Percentiles rank a stretch among this genome's conserved stretches.
Evolutionary conservation across 2,888 invertebrate species (phyloP).

Genomic region (Sphaeridia pumilis): DNA sequence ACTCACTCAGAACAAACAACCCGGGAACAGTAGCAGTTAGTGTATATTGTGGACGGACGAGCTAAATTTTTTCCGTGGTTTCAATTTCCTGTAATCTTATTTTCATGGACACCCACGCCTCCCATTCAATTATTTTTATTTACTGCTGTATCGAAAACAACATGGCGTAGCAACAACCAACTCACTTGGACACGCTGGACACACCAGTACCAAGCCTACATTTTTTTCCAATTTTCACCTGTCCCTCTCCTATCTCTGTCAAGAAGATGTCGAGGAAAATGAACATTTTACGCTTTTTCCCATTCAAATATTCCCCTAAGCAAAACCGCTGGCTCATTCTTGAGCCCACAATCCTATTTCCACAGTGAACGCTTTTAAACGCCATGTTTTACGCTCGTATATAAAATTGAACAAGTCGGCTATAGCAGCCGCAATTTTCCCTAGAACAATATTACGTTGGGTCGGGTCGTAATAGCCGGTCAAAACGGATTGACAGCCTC

Average conservation of each 20-base stretch:
- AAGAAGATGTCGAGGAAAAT: slow-evolving; percentile 2
- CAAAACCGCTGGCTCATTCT: neutral
- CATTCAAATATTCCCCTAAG: neutral
- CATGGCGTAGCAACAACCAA: neutral
- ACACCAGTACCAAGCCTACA: neutral
- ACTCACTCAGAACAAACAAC: no score
- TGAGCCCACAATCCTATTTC: no score
- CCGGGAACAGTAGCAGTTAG: neutral
- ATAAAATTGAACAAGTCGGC: no score
- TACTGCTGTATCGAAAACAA: neutral
- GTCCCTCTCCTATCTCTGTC: slow-evolving; percentile 1
- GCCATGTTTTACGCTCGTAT: no score
- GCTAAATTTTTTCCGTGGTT: neutral
- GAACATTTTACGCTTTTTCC: slow-evolving; percentile 2
- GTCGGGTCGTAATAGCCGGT: no score
- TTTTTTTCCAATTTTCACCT: slow-evolving; percentile 2
- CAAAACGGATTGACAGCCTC: no score
- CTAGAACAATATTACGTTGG: no score
- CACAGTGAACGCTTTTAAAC: no score
- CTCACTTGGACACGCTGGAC: slow-evolving; percentile 2
- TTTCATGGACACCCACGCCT: slow-evolving; percentile 16
- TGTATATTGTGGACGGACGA: neutral
- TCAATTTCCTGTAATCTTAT: slow-evolving; percentile 17
- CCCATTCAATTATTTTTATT: slow-evolving; percentile 6
- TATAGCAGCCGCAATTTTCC: no score